These are phyloP conservation scores for Mesitornis unicolor DNA, from an alignment of 2,113 vertebrate genomes.

Conservation along the genomic window DNA sequence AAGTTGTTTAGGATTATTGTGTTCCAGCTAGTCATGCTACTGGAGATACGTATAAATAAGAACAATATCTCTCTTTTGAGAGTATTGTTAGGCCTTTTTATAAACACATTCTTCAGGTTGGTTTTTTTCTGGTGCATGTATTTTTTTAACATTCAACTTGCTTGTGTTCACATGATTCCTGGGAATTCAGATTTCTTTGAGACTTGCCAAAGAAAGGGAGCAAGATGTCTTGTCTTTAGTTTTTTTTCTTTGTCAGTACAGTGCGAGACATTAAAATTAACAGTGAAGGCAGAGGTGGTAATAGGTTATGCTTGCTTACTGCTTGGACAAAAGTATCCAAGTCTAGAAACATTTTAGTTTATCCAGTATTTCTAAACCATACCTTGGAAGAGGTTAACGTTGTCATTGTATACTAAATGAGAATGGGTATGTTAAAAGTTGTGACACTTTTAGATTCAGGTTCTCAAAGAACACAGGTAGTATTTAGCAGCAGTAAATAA, in stretches of 20 bases:
- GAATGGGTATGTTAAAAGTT: background rate
- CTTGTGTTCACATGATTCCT: background rate
- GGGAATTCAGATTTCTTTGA: background rate
- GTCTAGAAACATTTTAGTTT: background rate
- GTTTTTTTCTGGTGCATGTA: background rate
- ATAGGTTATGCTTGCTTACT: background rate
- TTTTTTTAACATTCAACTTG: background rate
- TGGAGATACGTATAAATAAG: background rate
- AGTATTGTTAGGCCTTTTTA: background rate
- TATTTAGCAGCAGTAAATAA: background rate
- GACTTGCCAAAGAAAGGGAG: background rate
- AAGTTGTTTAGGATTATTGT: background rate
- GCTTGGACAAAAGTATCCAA: background rate
- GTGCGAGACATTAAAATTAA: background rate
- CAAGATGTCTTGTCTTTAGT: background rate
- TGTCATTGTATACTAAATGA: background rate
- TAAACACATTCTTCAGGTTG: background rate
- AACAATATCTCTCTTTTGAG: background rate
- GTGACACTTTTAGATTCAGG: background rate
- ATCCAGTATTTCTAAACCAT: background rate
- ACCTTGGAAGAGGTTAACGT: background rate
- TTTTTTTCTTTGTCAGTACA: background rate
- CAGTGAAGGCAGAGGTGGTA: background rate
- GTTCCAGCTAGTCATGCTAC: background rate
- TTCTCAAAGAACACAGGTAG: background rate